These are phyloP conservation scores for Drosophila pseudoobscura DNA, from an alignment of 1,140 invertebrate species.

Conservation along the genomic window DNA sequence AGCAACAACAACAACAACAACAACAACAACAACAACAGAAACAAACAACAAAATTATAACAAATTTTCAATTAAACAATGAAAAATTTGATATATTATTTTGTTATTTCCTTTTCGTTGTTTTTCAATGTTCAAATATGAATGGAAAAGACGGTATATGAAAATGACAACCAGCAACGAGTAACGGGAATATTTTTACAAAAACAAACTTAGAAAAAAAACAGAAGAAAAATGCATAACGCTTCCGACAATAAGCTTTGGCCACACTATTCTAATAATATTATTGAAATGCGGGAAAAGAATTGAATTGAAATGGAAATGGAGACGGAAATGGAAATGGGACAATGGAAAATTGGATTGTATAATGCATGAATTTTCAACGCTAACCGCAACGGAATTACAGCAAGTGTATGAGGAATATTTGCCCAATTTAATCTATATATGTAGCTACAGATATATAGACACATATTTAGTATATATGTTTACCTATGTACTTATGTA, in stretches of 20 bases:
- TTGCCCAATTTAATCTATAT: slow-evolving; percentile 61
- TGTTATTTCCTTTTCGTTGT: slow-evolving; percentile 20
- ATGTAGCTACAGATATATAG: slow-evolving; percentile 41
- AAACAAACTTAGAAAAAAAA: slow-evolving; percentile 32
- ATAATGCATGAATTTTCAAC: slow-evolving; percentile 58
- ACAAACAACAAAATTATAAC: neutral
- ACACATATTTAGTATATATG: slow-evolving; percentile 5
- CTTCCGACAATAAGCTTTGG: slow-evolving; percentile 81
- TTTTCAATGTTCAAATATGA: slow-evolving; percentile 18
- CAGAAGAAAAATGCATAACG: slow-evolving; percentile 73
- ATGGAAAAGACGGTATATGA: slow-evolving; percentile 1
- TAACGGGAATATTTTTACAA: slow-evolving; percentile 36
- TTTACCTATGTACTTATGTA: slow-evolving; percentile 40
- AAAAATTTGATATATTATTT: slow-evolving; percentile 20
- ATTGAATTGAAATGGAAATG: slow-evolving; percentile 23
- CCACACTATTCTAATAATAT: slow-evolving; percentile 59
- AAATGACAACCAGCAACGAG: slow-evolving; percentile 20
- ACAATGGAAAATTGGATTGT: slow-evolving; percentile 15
- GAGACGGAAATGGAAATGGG: slow-evolving; percentile 24
- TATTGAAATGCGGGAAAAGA: slow-evolving; percentile 21
- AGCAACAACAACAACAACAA: slow-evolving; percentile 7
- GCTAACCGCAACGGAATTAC: slow-evolving; percentile 35
- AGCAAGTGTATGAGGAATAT: slow-evolving; percentile 26
- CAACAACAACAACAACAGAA: slow-evolving; percentile 13
- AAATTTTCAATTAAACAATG: slow-evolving; percentile 18